Base-by-base conservation (phyloP, 2,113 vertebrate species). In the Anoura caudifer region DNA sequence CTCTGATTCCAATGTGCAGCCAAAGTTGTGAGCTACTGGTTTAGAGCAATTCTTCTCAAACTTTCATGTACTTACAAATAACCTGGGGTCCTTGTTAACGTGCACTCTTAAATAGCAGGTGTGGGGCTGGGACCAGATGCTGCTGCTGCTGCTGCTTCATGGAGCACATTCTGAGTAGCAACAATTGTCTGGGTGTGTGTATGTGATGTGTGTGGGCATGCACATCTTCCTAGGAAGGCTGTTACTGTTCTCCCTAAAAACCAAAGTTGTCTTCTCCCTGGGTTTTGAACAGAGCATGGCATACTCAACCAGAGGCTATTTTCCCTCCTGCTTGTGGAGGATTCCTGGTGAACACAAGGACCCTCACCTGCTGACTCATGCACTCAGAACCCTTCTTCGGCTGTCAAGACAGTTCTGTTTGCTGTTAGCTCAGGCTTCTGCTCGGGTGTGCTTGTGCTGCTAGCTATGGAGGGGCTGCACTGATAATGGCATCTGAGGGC, bases 401-500 rank as follows among this genome's bases (percentile, higher is more conserved):
- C 90, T 24, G 19, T 36, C 59, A 33, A 82, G 47, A 82, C 8
- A 17, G 52, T 72, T 84, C 28, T 67, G n/a, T 85, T 19, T 28
- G 76, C 75, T 79, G 38, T 92, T 88, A 67, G 73, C 95, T 92
- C 65, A 10, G 87, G 90, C 85, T 94, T 77, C 93, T 92, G 61
- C 67, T 95, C 59, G 86, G 96, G 95, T 85, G 95, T 90, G 84
- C 45, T 61, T 95, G 28, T 43, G 17, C 80, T 86, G 69, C 52
- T 87, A 36, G 79, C 79, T 97, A 65, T 65, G 63, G 91, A 93
- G 94, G 41, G 77, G 63, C 59, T 84, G 41, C 87, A 33, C 87
- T 93, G 75, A 87, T 97, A 97, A 98, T 96, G 96, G 87, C 67
- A 96, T 96, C 97, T 0, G 22, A 98, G 87, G 90, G 89, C 95